Evolutionary conservation across 2,113 vertebrate species (phyloP).

Genomic region (Panurus biarmicus): DNA sequence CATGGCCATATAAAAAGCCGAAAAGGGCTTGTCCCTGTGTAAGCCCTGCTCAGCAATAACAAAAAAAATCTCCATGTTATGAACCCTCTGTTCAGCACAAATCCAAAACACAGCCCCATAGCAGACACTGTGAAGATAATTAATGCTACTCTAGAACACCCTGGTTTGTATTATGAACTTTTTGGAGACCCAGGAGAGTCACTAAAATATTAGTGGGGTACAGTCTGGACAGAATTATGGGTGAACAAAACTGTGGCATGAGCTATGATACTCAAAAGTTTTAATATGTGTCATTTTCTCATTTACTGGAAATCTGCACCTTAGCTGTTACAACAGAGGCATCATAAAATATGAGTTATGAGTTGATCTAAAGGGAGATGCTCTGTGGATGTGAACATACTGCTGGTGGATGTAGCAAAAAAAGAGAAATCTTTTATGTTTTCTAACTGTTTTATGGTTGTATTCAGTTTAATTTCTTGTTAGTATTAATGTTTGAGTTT

Average conservation of each 20-base stretch:
- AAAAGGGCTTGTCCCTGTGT: not conserved
- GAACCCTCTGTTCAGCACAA: not conserved
- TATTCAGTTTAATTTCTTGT: not conserved
- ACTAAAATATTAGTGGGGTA: not conserved
- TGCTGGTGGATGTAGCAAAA: not conserved
- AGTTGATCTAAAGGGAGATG: not conserved
- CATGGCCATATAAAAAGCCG: accelerated
- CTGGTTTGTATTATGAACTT: not conserved
- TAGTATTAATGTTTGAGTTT: not conserved
- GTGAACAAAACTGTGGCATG: not conserved
- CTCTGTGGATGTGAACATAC: not conserved
- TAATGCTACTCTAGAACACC: not conserved
- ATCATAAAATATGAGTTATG: not conserved
- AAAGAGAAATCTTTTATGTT: not conserved
- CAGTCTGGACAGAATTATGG: not conserved
- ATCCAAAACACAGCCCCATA: not conserved
- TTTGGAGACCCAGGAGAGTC: not conserved
- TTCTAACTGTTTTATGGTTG: not conserved
- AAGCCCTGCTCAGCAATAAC: not conserved
- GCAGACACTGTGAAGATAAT: not conserved
- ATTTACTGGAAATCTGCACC: not conserved
- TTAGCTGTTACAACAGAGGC: not conserved
- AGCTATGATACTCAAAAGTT: not conserved
- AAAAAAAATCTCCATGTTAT: not conserved
- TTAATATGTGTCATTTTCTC: not conserved